Conservation (phyloP, 2,797 vertebrate genomes). For the Myotis vivesi region DNA sequence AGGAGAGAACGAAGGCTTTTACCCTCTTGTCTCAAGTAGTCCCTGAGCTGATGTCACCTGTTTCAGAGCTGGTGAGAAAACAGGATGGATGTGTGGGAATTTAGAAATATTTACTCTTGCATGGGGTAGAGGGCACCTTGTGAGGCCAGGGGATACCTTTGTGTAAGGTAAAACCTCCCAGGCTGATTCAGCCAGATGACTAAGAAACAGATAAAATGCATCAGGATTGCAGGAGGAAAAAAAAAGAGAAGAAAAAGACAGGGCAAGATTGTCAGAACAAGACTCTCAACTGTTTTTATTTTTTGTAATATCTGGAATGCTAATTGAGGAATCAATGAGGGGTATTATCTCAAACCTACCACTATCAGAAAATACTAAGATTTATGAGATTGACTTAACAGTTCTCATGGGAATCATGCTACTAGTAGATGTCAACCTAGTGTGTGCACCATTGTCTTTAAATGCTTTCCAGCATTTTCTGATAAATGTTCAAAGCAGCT, state of each 20-base stretch:
- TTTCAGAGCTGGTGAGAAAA: background rate
- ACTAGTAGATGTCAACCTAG: slow-evolving; percentile 41
- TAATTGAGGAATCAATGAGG: slow-evolving; percentile 55
- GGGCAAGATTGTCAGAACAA: background rate
- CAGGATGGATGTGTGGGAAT: background rate
- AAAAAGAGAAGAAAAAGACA: background rate
- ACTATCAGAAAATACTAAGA: slow-evolving; percentile 49
- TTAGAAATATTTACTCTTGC: background rate
- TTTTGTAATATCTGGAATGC: slow-evolving; percentile 31
- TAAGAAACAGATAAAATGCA: background rate
- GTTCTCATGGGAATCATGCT: slow-evolving; percentile 63
- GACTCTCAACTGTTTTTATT: background rate
- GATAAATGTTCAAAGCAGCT: slow-evolving; percentile 57
- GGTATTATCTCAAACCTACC: background rate
- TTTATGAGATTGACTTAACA: slow-evolving; percentile 59
- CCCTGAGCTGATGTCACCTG: background rate
- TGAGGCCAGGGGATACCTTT: background rate
- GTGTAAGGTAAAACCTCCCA: background rate
- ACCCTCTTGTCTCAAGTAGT: background rate
- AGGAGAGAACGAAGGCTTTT: background rate
- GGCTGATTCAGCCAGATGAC: background rate
- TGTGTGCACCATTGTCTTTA: slow-evolving; percentile 36
- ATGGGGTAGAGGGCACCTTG: background rate
- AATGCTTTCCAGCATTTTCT: slow-evolving; percentile 62
- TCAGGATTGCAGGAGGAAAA: background rate